Evolutionary conservation across 2,797 vertebrate species (phyloP).

Genomic region (Thaleichthys pacificus): DNA sequence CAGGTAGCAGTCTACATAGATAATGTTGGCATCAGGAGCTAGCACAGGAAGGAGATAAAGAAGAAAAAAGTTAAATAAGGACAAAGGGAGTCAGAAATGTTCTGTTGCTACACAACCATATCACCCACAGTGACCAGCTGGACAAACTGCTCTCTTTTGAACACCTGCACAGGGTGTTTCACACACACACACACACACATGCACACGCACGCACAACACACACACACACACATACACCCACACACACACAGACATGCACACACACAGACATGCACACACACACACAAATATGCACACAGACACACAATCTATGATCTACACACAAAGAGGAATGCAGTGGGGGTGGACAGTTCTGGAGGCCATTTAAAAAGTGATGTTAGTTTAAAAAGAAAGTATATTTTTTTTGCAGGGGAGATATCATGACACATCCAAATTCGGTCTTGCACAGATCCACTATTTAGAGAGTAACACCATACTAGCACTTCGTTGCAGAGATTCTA

Average conservation of each 20-base stretch:
- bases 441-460: too few species aligned
- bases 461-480: too few species aligned
- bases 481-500: background rate
- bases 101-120: background rate
- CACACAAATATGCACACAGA: background rate
- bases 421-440: slow-evolving; percentile 12
- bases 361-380: background rate
- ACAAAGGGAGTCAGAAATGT: background rate
- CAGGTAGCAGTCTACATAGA: too few species aligned
- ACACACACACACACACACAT: background rate
- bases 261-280: background rate
- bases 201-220: background rate
- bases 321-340: background rate
- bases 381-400: background rate
- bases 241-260: background rate
- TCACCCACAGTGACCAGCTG: too few species aligned
- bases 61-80: background rate
- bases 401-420: background rate
- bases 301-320: background rate
- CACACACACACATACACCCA: background rate
- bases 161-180: slow-evolving; percentile 1
- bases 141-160: background rate
- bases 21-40: too few species aligned
- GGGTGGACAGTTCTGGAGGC: background rate
- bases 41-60: too few species aligned